A percentile compares a stretch with the other conserved stretches of the same genome.
These are phyloP conservation scores for Vimba vimba DNA, from an alignment of 2,113 vertebrate genomes.

Conservation along the genomic window DNA sequence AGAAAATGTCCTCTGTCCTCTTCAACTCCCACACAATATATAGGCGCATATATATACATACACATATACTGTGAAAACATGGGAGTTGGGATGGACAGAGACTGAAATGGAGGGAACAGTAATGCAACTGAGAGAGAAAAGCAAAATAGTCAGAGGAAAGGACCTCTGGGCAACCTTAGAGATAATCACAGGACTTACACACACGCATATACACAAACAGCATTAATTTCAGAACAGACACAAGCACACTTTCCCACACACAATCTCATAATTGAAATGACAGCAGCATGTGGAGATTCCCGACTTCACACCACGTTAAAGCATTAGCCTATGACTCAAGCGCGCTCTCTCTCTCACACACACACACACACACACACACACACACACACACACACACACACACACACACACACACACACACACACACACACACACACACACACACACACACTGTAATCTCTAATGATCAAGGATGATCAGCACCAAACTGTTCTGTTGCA, in stretches of 20 bases:
- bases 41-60: constrained; percentile 42
- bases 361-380: background rate
- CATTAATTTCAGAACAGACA: background rate
- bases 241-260: constrained; percentile 25
- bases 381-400: constrained; percentile 37
- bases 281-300: constrained; percentile 47
- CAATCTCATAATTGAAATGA: constrained; percentile 35
- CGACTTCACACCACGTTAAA: constrained; percentile 3
- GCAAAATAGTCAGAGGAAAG: background rate
- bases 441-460: constrained; percentile 30
- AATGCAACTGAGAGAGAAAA: background rate
- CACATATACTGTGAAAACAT: constrained; percentile 1
- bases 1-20: constrained; percentile 41
- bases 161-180: background rate
- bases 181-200: constrained; percentile 38
- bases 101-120: background rate
- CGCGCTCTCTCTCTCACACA: constrained; percentile 24
- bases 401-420: too few species aligned
- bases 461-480: background rate
- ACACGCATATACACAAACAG: constrained; percentile 41
- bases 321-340: constrained; percentile 13
- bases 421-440: background rate
- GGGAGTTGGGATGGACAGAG: background rate
- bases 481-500: background rate
- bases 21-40: constrained; percentile 56